Evolutionary conservation across 35 echinoderm and acorn worm genomes (phyloP).

Genomic region (Lytechinus pictus): DNA sequence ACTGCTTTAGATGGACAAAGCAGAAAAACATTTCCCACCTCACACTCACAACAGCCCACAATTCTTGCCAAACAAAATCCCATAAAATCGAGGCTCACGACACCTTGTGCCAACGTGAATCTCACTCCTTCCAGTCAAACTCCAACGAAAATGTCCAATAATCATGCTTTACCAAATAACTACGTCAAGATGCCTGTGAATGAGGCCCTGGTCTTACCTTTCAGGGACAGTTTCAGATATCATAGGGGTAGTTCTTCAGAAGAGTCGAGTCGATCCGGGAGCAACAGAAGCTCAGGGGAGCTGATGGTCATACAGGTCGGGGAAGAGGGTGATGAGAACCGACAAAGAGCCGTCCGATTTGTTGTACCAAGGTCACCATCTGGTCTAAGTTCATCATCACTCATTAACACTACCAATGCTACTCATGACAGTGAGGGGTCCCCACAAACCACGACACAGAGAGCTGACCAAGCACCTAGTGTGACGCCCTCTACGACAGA

Average conservation of each 20-base stretch:
- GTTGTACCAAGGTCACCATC: background rate
- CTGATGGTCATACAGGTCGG: background rate
- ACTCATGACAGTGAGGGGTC: background rate
- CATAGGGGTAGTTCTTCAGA: background rate
- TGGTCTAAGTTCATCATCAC: background rate
- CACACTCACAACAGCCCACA: background rate
- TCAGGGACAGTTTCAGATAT: background rate
- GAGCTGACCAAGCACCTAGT: background rate
- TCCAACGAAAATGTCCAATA: background rate
- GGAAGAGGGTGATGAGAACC: background rate
- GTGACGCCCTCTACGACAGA: background rate
- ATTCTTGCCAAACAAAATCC: slow-evolving; percentile 36
- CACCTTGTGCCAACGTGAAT: slow-evolving; percentile 20
- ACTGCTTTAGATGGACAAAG: background rate
- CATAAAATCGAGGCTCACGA: background rate
- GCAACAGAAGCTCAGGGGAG: background rate
- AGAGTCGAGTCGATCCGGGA: background rate
- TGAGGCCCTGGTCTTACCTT: background rate
- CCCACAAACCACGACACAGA: background rate
- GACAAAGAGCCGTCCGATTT: background rate
- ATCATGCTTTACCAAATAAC: background rate
- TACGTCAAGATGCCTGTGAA: slow-evolving; percentile 17
- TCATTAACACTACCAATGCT: background rate
- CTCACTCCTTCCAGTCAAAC: background rate
- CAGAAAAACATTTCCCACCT: background rate